Base-by-base conservation (phyloP, 1,140 invertebrate species). In the Drosophila pallidifrons region DNA sequence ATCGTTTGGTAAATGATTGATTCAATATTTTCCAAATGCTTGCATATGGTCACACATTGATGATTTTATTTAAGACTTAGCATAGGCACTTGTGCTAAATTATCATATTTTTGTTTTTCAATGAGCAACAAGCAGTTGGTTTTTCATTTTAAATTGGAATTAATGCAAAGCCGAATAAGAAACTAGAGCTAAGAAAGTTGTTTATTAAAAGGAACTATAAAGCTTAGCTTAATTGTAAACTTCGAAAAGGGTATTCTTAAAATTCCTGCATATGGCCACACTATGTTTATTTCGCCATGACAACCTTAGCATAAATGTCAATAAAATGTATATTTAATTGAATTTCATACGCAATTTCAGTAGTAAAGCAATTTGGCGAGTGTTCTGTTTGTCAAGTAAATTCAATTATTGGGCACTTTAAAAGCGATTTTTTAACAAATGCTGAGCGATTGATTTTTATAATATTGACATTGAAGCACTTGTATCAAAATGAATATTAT, bases 91-190 rank as follows among this genome's bases (percentile, higher is more conserved):
- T 25, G 3, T 25, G 20, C 20, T 25, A 25, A 25, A 25, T 25
- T 25, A 25, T 3, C 3, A 25, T 25, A 4, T 25, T 25, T 25
- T 25, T 25, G 20, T 25, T 25, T 25, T 25, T 25, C 20, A 4
- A 25, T 3, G 32, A 7, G 5, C 32, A 8, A 32, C 32, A 32
- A 1, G 6, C 32, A 66, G 70, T 20, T 20, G 2, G 20, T 20
- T 32, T 57, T 38, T 20, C 8, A 20, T 52, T 38, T 32, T 25
- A 35, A 20, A 11, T 52, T 25, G 43, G 45, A 58, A 67, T 58
- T 47, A 41, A 30, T 58, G 49, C 54, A 64, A 64, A 49, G 59
- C 32, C 45, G 25, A 6, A 49, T 47, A 13, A 11, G 28, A 47
- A 30, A 6, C 16, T 30, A n/a, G 0, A 32, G 0, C 41, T 13